Conservation (phyloP, 2,888 invertebrate species). For the Morpho achilles region DNA sequence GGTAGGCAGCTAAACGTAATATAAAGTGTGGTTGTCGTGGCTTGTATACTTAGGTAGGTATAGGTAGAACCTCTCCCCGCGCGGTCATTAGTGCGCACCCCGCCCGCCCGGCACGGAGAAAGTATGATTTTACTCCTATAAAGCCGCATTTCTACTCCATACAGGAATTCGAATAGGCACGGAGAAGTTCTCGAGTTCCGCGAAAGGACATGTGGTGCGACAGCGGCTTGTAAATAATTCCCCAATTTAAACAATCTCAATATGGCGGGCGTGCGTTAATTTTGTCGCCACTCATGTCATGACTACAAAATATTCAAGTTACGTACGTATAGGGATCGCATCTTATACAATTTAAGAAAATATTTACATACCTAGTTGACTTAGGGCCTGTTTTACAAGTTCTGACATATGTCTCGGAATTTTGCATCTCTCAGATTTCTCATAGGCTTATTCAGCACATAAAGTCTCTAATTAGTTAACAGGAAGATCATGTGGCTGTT, state of each 20-base stretch:
- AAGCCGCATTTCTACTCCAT: conserved; percentile 79
- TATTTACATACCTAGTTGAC: too few species aligned
- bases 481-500: too few species aligned
- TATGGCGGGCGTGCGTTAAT: conserved; percentile 58
- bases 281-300: conserved; percentile 39
- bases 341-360: too few species aligned
- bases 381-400: too few species aligned
- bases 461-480: too few species aligned
- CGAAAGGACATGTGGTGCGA: conserved; percentile 69
- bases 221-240: conserved; percentile 70
- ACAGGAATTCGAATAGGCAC: conserved; percentile 76
- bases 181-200: conserved; percentile 66
- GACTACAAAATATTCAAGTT: conserved; percentile 16
- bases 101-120: conserved; percentile 68
- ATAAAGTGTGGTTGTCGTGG: conserved; percentile 75
- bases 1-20: conserved; percentile 76
- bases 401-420: too few species aligned
- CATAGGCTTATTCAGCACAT: too few species aligned
- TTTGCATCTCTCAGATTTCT: too few species aligned
- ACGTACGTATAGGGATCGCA: too few species aligned
- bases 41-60: conserved; percentile 54
- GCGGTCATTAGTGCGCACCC: conserved; percentile 76
- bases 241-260: conserved; percentile 72
- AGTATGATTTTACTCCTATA: conserved; percentile 80
- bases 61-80: conserved; percentile 72